Evolutionary conservation across 1,140 invertebrate species (phyloP).

Genomic region (Pachyrhynchus sulphureomaculatus): DNA sequence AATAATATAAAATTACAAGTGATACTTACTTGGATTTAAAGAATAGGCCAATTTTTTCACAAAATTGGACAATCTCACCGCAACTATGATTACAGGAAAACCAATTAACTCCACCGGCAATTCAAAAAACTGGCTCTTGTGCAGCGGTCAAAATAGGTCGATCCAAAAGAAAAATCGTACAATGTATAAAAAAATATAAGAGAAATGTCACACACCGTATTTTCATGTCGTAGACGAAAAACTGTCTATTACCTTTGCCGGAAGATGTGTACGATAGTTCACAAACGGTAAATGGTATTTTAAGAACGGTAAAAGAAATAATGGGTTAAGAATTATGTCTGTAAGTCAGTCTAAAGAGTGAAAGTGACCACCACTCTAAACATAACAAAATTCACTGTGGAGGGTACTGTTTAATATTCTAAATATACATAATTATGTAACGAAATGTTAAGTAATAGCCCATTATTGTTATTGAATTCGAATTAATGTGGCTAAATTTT

Average conservation of each 20-base stretch:
- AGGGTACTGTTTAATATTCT: constrained; percentile 29
- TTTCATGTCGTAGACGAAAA: constrained; percentile 11
- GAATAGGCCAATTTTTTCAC: constrained; percentile 81
- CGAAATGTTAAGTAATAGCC: constrained; percentile 8
- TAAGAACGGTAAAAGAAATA: constrained; percentile 21
- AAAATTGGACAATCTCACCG: constrained; percentile 78
- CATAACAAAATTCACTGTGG: constrained; percentile 9
- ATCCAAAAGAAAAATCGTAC: constrained; percentile 23
- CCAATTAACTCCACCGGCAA: constrained; percentile 78
- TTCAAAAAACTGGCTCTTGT: constrained; percentile 67
- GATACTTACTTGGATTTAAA: constrained; percentile 74
- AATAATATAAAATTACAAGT: too few relatives aligned
- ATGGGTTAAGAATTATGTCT: constrained; percentile 23
- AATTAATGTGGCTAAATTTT: not conserved
- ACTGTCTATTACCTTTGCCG: too few relatives aligned
- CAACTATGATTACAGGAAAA: constrained; percentile 78
- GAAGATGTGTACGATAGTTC: not conserved
- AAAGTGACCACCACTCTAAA: constrained; percentile 45
- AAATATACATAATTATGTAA: constrained; percentile 29
- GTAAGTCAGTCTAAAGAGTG: constrained; percentile 34
- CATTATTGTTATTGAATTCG: not conserved
- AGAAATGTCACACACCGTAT: constrained; percentile 7
- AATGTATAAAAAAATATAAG: constrained; percentile 6
- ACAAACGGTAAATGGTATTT: constrained; percentile 7
- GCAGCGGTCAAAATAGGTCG: constrained; percentile 43